Evolutionary conservation across 1,140 invertebrate species (phyloP).

Genomic region (Helicoverpa zea): DNA sequence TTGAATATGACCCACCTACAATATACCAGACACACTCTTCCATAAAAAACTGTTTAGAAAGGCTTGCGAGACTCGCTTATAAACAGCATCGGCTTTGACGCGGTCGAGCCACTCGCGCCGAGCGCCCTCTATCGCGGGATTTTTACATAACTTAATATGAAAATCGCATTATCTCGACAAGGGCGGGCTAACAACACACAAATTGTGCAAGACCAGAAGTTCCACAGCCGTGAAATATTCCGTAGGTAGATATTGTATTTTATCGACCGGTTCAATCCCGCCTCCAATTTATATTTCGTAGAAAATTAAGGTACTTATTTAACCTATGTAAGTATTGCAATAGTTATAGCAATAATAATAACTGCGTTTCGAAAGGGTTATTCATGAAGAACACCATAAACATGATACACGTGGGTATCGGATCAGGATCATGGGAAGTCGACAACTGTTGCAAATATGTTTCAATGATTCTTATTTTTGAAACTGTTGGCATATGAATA

Average conservation of each 20-base stretch:
- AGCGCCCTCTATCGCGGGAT: constrained; percentile 53
- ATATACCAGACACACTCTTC: neutral
- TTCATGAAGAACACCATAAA: no score
- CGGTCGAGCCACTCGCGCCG: constrained; percentile 43
- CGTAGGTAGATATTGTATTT: neutral
- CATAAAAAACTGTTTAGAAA: constrained; percentile 30
- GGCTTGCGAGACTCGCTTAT: constrained; percentile 28
- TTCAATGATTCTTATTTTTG: neutral
- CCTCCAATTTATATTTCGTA: no score
- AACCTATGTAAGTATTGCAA: no score
- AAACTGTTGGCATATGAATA: no score
- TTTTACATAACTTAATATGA: constrained; percentile 72
- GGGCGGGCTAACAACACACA: constrained; percentile 8
- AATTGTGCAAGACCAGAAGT: neutral
- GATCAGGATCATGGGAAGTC: no score
- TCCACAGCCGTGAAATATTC: neutral
- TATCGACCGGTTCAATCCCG: no score
- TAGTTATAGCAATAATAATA: no score
- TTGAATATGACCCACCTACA: no score
- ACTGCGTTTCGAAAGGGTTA: no score
- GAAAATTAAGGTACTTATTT: no score
- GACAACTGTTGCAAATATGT: no score
- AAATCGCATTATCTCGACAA: constrained; percentile 61
- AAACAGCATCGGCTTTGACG: constrained; percentile 43
- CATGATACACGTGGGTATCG: no score